These are phyloP conservation scores for Mus pahari DNA, from an alignment of 2,113 vertebrate genomes.

Conservation along the genomic window DNA sequence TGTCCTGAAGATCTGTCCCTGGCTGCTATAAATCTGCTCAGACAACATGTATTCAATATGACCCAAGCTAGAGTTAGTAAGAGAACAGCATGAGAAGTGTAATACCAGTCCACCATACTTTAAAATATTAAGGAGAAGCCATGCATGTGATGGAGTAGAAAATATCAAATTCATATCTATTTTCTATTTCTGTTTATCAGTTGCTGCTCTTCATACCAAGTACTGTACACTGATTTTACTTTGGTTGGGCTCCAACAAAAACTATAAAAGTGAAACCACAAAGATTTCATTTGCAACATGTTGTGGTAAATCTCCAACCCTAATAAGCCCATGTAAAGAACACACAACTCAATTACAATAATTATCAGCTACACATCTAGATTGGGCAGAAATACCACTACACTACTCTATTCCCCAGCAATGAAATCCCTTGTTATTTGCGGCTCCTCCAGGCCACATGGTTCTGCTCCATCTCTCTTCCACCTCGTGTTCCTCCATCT, in stretches of 20 bases:
- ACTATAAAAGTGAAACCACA: neutral
- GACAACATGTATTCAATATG: neutral
- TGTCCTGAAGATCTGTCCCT: slow-evolving; percentile 6
- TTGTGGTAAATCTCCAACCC: too few relatives aligned
- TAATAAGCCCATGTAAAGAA: too few relatives aligned
- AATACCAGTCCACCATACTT: neutral
- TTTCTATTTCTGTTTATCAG: neutral
- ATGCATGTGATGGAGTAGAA: neutral
- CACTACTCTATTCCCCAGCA: too few relatives aligned
- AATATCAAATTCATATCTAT: neutral
- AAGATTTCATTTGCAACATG: neutral
- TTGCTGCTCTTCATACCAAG: neutral
- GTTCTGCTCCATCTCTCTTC: too few relatives aligned
- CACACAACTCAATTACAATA: too few relatives aligned
- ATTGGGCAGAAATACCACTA: too few relatives aligned
- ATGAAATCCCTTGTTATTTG: too few relatives aligned
- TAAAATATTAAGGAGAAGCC: neutral
- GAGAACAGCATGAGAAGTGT: neutral
- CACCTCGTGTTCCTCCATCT: too few relatives aligned
- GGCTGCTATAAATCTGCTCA: neutral
- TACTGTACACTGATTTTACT: neutral
- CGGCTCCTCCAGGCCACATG: too few relatives aligned
- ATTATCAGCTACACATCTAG: too few relatives aligned
- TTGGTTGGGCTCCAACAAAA: too few relatives aligned
- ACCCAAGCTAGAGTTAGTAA: neutral